phyloP scores from a whole-genome alignment of 2,797 vertebrate genomes.

The Pseudochaenichthys georgianus region DNA sequence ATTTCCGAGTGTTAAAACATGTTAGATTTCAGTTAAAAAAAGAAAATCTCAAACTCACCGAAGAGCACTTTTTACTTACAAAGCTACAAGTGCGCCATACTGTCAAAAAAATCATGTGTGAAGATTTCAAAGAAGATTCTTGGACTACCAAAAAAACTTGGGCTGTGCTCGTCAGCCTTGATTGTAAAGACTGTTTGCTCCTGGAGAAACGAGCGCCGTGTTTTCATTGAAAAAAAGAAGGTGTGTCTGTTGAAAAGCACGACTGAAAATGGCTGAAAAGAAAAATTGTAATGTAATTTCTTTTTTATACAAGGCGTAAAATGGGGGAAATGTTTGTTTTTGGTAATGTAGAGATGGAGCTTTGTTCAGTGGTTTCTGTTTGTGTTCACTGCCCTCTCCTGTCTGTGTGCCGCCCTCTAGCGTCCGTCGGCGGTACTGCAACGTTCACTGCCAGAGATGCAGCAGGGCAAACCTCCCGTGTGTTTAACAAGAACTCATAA shows the following conservation, averaged over 20 bases:
- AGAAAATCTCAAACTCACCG: conserved; percentile 39
- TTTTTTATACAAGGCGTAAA: conserved; percentile 58
- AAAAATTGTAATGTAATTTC: conserved; percentile 59
- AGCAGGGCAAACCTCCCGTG: conserved; percentile 70
- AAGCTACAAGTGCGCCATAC: conserved; percentile 61
- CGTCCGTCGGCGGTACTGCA: conserved; percentile 48
- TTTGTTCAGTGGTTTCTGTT: conserved; percentile 47
- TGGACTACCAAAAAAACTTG: conserved; percentile 76
- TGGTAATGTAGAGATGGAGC: conserved; percentile 36
- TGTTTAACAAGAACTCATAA: conserved; percentile 58
- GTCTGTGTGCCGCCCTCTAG: conserved; percentile 60
- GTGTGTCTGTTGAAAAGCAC: conserved; percentile 76
- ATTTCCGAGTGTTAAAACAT: conserved; percentile 47
- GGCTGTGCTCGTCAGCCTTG: conserved; percentile 73
- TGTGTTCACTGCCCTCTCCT: conserved; percentile 59
- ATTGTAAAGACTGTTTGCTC: conserved; percentile 79
- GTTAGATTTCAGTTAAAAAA: conserved; percentile 46
- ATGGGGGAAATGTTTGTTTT: conserved; percentile 25
- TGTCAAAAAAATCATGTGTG: conserved; percentile 33
- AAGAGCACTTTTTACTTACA: conserved; percentile 76
- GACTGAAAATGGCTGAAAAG: conserved; percentile 66
- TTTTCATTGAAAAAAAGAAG: conserved; percentile 56
- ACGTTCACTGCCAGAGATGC: conserved; percentile 71
- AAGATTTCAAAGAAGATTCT: conserved; percentile 40
- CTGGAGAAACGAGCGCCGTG: conserved; percentile 37